Percentiles rank a stretch among this genome's conserved stretches.
Conservation (phyloP, 2,797 vertebrate genomes). For the Pangasius mekongensis region DNA sequence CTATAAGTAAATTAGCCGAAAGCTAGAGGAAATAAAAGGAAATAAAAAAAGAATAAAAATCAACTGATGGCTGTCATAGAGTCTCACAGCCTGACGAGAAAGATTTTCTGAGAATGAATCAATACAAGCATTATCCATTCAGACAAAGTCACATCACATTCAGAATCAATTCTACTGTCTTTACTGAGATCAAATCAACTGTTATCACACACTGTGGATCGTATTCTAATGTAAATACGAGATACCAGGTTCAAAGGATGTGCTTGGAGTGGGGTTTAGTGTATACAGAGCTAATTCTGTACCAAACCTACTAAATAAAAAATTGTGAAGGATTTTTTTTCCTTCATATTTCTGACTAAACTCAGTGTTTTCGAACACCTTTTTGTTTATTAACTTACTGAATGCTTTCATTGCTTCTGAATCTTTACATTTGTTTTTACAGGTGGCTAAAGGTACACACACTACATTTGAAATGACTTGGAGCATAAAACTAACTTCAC, state of each 20-base stretch:
- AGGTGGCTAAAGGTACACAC: background rate
- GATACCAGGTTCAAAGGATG: background rate
- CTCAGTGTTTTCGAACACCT: background rate
- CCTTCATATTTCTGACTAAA: background rate
- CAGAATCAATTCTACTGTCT: background rate
- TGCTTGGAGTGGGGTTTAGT: background rate
- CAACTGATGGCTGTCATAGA: background rate
- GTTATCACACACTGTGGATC: background rate
- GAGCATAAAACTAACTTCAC: background rate
- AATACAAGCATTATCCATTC: background rate
- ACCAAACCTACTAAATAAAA: background rate
- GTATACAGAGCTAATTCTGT: background rate
- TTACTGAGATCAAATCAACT: background rate
- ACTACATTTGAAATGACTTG: background rate
- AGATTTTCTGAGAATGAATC: background rate
- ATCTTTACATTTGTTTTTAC: no score
- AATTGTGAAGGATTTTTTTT: background rate
- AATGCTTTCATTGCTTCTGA: background rate
- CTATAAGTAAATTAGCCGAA: constrained; percentile 63
- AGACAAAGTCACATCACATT: background rate
- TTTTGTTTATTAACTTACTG: background rate
- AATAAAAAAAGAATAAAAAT: background rate
- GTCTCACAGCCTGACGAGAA: background rate
- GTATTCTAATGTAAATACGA: background rate
- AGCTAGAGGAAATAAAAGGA: background rate